Evolutionary conservation across 2,888 invertebrate genomes (phyloP), one percentile per base, ranked within the genome.

Genomic region (Penaeus monodon): DNA sequence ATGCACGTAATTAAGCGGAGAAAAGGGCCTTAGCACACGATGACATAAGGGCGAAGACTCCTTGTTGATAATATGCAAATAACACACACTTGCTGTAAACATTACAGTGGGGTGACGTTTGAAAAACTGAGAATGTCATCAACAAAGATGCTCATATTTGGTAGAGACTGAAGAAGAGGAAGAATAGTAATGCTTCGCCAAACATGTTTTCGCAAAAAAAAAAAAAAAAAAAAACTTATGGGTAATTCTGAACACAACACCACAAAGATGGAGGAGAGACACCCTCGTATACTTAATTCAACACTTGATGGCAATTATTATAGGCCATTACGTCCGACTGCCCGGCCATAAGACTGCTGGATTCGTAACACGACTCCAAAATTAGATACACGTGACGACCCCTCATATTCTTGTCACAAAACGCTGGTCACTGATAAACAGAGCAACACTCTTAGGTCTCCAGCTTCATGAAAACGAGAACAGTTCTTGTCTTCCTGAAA

Each of bases 401-500:
- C 44, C 29, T 24, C 29, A 57, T 29, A 64, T 76, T 57, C 57
- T 12, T 49, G 57, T n/a, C 57, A 17, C 63, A 77, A 77, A 57
- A 77, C 63, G 74, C 74, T 57, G 57, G 82, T 33, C 38, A 38
- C 81, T 63, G 33, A 49, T 81, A 68, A 44, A 81, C 81, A 68
- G 73, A 44, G 22, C n/a, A 7, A 49, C 57, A 38, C 57, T 77
- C 57, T 44, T 77, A 14, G 57, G 57, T 17, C 57, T 80, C 85
- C 85, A 44, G 70, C 57, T 79, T 79, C 78, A 85, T 70, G 79
- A 85, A 85, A 86, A 86, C 73, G 76, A 86, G 81, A 79, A 29
- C 85, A 86, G 76, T 86, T 86, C 85, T 86, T 86, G 85, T 86
- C 85, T 86, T 86, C 85, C 85, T 86, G 81, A 81, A 64, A 63